phyloP scores from a whole-genome alignment of 2,113 vertebrate species.

The Neolamprologus brichardi region DNA sequence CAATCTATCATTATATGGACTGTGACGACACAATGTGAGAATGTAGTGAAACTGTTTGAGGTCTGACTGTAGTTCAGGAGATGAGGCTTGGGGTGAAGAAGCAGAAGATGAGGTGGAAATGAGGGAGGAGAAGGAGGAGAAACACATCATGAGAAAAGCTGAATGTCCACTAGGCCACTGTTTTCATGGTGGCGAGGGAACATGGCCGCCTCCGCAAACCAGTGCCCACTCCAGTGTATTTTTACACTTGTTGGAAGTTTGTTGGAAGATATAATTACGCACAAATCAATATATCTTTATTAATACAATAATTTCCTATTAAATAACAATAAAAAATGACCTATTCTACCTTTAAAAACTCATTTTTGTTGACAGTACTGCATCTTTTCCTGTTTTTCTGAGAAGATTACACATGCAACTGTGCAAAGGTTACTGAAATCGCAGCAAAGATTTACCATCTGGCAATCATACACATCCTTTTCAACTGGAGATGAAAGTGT shows the following conservation, averaged over 20 bases:
- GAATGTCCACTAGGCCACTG: neutral
- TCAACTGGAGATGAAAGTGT: neutral
- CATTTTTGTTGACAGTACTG: neutral
- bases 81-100: neutral
- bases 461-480: neutral
- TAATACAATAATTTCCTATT: neutral
- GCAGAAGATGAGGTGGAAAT: rapidly evolving
- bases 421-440: neutral
- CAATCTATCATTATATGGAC: neutral
- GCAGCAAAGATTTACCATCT: neutral
- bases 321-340: neutral
- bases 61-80: neutral
- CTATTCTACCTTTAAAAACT: neutral
- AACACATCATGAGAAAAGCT: neutral
- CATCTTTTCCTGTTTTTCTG: neutral
- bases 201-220: neutral
- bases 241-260: neutral
- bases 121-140: neutral
- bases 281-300: neutral
- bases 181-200: neutral
- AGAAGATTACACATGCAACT: neutral
- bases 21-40: neutral
- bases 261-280: neutral
- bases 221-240: neutral
- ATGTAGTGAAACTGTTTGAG: neutral